Conservation (phyloP, 35 echinoderm and acorn worm species). For the Patiria miniata region DNA sequence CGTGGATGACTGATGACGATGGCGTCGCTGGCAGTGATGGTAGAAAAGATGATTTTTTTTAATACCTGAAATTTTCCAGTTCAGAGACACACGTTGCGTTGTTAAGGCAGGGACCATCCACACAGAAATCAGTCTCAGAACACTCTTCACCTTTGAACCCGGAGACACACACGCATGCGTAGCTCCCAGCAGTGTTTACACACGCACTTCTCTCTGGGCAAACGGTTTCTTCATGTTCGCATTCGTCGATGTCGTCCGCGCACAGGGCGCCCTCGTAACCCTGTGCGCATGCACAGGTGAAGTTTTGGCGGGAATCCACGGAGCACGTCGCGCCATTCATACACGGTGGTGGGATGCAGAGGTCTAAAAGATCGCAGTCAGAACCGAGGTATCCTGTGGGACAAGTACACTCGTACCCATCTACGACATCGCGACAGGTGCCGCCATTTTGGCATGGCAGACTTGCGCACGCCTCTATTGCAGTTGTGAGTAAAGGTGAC, state of each 20-base stretch:
- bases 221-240: neutral
- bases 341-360: conserved; percentile 14
- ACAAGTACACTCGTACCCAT: conserved; percentile 46
- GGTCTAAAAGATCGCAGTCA: conserved; percentile 1
- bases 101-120: neutral
- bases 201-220: neutral
- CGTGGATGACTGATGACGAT: no score
- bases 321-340: neutral
- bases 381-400: conserved; percentile 12
- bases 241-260: conserved; percentile 42
- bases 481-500: neutral
- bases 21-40: no score
- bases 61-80: neutral
- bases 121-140: neutral
- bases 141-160: conserved; percentile 13
- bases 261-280: conserved; percentile 28
- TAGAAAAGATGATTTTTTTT: no score
- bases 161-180: neutral
- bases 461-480: neutral
- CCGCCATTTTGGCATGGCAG: conserved; percentile 55
- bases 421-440: conserved; percentile 34
- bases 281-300: conserved; percentile 20
- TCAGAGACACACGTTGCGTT: neutral
- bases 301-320: neutral
- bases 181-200: neutral